Evolutionary conservation across 2,888 invertebrate species (phyloP).

Genomic region (Hypomecis atomaria): DNA sequence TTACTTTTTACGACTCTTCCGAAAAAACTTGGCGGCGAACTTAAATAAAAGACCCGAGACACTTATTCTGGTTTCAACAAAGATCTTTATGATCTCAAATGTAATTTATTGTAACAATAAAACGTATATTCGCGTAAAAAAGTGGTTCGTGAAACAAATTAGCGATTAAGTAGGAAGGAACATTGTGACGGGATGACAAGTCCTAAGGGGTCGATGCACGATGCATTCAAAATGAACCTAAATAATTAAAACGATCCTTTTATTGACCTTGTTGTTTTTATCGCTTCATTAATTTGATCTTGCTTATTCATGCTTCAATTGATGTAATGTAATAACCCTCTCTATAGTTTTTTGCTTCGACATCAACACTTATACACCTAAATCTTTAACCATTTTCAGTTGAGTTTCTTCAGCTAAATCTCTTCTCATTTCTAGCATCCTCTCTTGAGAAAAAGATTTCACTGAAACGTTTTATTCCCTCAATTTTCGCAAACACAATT

Average conservation of each 20-base stretch:
- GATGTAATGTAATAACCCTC: constrained; percentile 3
- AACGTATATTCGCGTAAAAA: constrained; percentile 38
- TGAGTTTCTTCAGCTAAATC: background rate
- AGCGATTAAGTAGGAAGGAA: constrained; percentile 29
- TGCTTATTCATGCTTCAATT: constrained; percentile 18
- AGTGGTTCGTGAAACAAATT: constrained; percentile 42
- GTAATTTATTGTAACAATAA: constrained; percentile 44
- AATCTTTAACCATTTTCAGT: background rate
- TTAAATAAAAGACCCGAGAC: constrained; percentile 32
- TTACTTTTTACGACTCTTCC: constrained; percentile 16
- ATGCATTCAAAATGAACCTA: constrained; percentile 36
- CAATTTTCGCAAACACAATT: constrained; percentile 3
- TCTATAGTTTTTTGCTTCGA: background rate
- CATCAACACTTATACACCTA: background rate
- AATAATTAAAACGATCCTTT: constrained; percentile 37
- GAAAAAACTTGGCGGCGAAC: constrained; percentile 28
- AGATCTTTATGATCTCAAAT: constrained; percentile 38
- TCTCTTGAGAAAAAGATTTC: constrained; percentile 8
- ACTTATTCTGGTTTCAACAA: constrained; percentile 36
- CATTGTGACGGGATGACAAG: constrained; percentile 38
- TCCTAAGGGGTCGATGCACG: constrained; percentile 44
- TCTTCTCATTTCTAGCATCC: background rate
- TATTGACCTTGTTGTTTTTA: constrained; percentile 28
- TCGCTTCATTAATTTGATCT: constrained; percentile 19
- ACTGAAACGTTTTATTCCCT: constrained; percentile 8